phyloP scores from a whole-genome alignment of 2,113 vertebrate species.

The Alethe castanea region DNA sequence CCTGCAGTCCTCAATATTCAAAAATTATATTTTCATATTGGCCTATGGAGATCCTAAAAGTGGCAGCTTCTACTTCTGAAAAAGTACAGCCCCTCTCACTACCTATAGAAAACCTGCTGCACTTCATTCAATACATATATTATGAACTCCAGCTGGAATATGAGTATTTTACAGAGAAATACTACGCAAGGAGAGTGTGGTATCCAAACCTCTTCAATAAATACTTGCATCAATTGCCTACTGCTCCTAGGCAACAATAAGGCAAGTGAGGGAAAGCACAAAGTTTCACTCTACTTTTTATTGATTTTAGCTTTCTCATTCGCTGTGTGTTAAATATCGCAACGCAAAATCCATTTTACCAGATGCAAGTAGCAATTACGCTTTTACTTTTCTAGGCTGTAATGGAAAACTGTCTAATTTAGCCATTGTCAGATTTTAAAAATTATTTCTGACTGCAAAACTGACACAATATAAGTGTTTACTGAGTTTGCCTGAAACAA shows the following conservation, averaged over 20 bases:
- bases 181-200: not conserved
- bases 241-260: not conserved
- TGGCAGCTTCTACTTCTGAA: not conserved
- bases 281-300: constrained; percentile 13
- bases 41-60: not conserved
- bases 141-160: not conserved
- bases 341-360: constrained; percentile 21
- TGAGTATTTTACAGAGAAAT: not conserved
- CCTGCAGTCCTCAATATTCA: not conserved
- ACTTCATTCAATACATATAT: not conserved
- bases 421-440: constrained; percentile 27
- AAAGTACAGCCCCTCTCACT: not conserved
- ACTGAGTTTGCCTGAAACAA: constrained; percentile 24
- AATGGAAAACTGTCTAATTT: constrained; percentile 42
- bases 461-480: constrained; percentile 12
- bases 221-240: not conserved
- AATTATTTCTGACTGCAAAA: not conserved
- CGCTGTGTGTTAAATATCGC: constrained; percentile 34
- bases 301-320: constrained; percentile 22
- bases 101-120: not conserved
- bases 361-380: not conserved
- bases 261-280: not conserved
- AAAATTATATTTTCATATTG: not conserved
- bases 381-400: constrained; percentile 32
- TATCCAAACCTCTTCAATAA: not conserved